Evolutionary conservation across 2,888 invertebrate genomes (phyloP).

Genomic region (Urechis unicinctus): DNA sequence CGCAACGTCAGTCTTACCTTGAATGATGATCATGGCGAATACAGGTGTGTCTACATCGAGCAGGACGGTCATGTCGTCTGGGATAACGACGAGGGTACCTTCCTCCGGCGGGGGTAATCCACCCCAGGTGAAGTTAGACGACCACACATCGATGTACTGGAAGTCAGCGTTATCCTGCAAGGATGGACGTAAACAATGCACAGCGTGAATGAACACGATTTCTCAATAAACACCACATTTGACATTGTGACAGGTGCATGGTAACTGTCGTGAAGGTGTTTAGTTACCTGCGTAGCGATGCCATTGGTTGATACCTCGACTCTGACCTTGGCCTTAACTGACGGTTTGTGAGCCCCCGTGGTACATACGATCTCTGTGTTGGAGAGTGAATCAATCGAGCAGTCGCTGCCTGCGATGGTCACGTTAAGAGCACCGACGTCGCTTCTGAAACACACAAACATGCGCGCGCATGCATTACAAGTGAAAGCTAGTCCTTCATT

Average conservation of each 20-base stretch:
- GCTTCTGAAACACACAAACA: background rate
- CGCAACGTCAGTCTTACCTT: too few species aligned
- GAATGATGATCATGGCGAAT: slow-evolving; percentile 38
- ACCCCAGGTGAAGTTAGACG: slow-evolving; percentile 39
- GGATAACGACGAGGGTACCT: slow-evolving; percentile 40
- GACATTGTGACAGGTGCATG: too few species aligned
- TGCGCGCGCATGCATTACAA: too few species aligned
- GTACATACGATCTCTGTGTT: slow-evolving; percentile 13
- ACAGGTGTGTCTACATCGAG: slow-evolving; percentile 34
- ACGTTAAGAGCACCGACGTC: slow-evolving; percentile 2
- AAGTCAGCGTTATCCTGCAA: slow-evolving; percentile 17
- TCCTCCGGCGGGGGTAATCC: slow-evolving; percentile 27
- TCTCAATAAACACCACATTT: too few species aligned
- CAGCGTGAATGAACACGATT: background rate
- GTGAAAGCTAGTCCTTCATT: too few species aligned
- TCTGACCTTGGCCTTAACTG: slow-evolving; percentile 8
- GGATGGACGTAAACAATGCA: background rate
- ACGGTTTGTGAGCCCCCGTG: slow-evolving; percentile 10
- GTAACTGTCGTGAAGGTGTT: background rate
- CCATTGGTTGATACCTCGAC: slow-evolving; percentile 4
- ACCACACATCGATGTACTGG: slow-evolving; percentile 44
- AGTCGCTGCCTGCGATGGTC: slow-evolving; percentile 20
- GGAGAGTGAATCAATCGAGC: slow-evolving; percentile 14
- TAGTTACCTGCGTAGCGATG: slow-evolving; percentile 2
- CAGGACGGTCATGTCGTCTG: slow-evolving; percentile 32